Evolutionary conservation across 2,888 invertebrate species (phyloP), one percentile per base, ranked within the genome.

Genomic region (Hanleya hanleyi): DNA sequence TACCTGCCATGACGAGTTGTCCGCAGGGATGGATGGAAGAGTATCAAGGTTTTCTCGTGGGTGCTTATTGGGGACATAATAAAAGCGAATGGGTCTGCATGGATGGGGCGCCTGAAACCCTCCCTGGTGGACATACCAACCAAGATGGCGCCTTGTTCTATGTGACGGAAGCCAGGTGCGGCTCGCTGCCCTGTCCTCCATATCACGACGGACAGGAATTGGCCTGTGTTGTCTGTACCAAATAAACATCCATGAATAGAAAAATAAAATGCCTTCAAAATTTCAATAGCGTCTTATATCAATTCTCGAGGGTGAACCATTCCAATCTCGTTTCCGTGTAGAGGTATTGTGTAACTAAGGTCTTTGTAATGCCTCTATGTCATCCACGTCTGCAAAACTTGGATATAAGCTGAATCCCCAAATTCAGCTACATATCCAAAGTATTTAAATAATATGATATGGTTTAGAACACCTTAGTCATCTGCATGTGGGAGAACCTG

Each of bases 1-100:
- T 78, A 18, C 76, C 76, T 12, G 78, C 73, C 38, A 70, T 65
- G 29, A 70, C 66, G 32, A 57, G 69, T 22, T 78, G 78, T 66
- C 61, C 51, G 2, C 33, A 49, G 9, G 76, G 73, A 15, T 78
- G 78, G 78, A 47, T 51, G 0, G 33, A 50, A 26, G 75, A 76
- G 61, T 79, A 77, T 51, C 64, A 66, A 33, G 80, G 80, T 9
- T 72, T 64, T 26, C 57, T 67, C 15, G 67, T 77, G 72, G 12
- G 76, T 26, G 70, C 66, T 6, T 36, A 51, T 32, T 61, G 22
- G 33, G 47, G 33, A n/a, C 74, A 76, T 61, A 69, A 68, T 36
- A 22, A 69, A 15, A 69, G 32, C 7, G 51, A 65, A 41, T 78
- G 66, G 38, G 69, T 68, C 1, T 78, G 78, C 51, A 51, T 78